A percentile compares a stretch with the other conserved stretches of the same genome.
Evolutionary conservation across 2,797 vertebrate genomes (phyloP).

Genomic region (Cyprinella venusta): DNA sequence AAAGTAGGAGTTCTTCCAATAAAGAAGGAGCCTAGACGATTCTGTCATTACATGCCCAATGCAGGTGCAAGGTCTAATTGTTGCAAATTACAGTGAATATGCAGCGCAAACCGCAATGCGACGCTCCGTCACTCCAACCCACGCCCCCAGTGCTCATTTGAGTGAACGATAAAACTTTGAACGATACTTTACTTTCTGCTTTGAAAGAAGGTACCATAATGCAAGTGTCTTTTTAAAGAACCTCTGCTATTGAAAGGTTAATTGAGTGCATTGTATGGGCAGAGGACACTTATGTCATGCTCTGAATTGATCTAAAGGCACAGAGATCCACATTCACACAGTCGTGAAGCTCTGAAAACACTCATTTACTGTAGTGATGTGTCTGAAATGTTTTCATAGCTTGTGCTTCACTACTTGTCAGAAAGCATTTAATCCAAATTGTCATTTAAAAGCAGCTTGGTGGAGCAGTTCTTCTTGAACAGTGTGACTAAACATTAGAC

Average conservation of each 20-base stretch:
- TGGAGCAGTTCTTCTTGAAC: not conserved
- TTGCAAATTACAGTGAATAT: conserved; percentile 27
- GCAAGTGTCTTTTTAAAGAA: not conserved
- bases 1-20: conserved; percentile 8
- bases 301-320: not conserved
- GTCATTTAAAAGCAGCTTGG: not conserved
- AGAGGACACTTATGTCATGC: not conserved
- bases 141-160: not conserved
- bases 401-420: not conserved
- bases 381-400: not conserved
- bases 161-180: not conserved
- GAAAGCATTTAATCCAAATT: not conserved
- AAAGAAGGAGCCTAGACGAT: not conserved
- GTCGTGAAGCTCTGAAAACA: not conserved
- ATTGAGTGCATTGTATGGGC: not conserved
- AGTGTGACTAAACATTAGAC: not conserved
- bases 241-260: conserved; percentile 2
- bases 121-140: not conserved
- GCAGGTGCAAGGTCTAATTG: conserved; percentile 32
- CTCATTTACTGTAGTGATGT: not conserved
- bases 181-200: not conserved
- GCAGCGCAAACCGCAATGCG: not conserved
- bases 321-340: not conserved
- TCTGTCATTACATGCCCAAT: conserved; percentile 18
- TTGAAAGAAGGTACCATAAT: not conserved